Evolutionary conservation across 2,888 invertebrate genomes (phyloP).

Genomic region (Trissolcus japonicus): DNA sequence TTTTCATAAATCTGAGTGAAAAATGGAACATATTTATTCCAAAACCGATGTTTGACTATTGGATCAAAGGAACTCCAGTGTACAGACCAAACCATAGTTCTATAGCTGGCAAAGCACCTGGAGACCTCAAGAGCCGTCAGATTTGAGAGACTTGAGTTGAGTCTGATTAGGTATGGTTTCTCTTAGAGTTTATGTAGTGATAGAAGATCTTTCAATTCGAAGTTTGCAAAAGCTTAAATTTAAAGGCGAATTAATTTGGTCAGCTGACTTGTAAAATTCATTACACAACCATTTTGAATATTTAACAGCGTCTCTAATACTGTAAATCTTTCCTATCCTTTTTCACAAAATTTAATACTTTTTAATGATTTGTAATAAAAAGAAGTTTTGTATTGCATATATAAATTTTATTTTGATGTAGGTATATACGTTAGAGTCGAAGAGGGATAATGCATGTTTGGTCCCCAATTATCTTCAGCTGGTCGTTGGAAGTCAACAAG

Average conservation of each 20-base stretch:
- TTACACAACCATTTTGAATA: too few relatives aligned
- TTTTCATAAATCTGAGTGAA: too few relatives aligned
- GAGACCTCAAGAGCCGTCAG: constrained; percentile 31
- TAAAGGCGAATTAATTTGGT: constrained; percentile 9
- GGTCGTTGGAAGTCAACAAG: constrained; percentile 39
- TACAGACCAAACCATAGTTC: constrained; percentile 27
- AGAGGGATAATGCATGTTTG: constrained; percentile 28
- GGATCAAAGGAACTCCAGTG: constrained; percentile 37
- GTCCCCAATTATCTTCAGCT: constrained; percentile 33
- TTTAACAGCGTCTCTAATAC: not conserved
- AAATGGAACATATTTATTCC: too few relatives aligned
- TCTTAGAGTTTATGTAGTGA: constrained; percentile 40
- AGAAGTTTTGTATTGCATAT: too few relatives aligned
- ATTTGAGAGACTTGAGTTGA: constrained; percentile 42
- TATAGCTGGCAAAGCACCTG: constrained; percentile 26
- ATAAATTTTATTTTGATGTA: not conserved
- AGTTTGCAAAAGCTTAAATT: constrained; percentile 27
- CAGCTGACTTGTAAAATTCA: too few relatives aligned
- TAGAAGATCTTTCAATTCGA: constrained; percentile 29
- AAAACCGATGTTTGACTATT: constrained; percentile 20
- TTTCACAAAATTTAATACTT: too few relatives aligned
- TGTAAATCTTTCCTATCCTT: too few relatives aligned
- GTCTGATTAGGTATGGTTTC: constrained; percentile 48
- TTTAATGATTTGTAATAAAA: too few relatives aligned
- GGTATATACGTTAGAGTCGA: constrained; percentile 15